Conservation (phyloP, 2,888 invertebrate species). For the Punctoribates punctum region DNA sequence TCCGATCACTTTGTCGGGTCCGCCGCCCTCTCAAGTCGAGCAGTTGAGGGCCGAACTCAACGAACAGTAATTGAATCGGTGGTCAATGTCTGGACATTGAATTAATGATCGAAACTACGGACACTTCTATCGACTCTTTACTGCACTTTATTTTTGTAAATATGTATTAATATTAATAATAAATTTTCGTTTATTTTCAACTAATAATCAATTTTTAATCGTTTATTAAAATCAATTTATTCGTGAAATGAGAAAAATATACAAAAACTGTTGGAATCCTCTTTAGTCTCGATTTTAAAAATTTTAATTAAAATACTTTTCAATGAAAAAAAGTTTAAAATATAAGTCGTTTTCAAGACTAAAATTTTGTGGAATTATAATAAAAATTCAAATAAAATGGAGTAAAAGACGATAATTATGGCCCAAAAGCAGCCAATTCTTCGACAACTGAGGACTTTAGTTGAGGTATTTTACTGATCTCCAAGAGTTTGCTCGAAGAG, state of each 20-base stretch:
- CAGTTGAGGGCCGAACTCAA: constrained; percentile 46
- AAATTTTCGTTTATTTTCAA: neutral
- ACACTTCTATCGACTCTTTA: neutral
- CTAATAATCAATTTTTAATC: neutral
- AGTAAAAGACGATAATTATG: constrained; percentile 31
- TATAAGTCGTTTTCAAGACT: constrained; percentile 8
- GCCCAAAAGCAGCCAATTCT: constrained; percentile 47
- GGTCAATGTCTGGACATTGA: neutral
- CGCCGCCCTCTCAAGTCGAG: constrained; percentile 48
- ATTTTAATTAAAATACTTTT: neutral
- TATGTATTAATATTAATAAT: constrained; percentile 6
- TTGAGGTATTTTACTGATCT: constrained; percentile 53
- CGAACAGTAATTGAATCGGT: constrained; percentile 1
- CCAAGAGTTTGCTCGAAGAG: constrained; percentile 55
- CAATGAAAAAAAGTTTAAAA: too few species aligned
- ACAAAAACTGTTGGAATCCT: neutral
- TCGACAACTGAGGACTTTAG: constrained; percentile 50
- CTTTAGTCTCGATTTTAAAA: neutral
- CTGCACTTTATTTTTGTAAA: constrained; percentile 8
- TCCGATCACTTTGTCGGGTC: constrained; percentile 45
- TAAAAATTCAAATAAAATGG: constrained; percentile 1
- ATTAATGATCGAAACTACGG: neutral
- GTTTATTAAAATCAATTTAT: neutral
- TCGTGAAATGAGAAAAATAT: neutral
- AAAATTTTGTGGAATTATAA: constrained; percentile 40